phyloP scores from a whole-genome alignment of 2,797 vertebrate genomes.

The Sarcoramphus papa region DNA sequence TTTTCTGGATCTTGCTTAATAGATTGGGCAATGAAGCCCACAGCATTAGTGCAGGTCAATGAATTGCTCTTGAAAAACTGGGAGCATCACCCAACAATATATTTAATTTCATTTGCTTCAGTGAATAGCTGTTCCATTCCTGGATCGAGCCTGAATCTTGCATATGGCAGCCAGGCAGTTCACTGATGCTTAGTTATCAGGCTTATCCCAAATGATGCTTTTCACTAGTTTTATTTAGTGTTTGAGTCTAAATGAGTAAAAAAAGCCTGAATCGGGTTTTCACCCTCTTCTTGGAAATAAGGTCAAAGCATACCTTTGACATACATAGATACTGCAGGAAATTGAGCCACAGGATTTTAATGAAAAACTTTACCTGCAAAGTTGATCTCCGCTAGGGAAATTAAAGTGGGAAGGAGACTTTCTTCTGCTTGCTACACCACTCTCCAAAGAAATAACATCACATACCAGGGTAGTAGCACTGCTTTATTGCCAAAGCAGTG shows the following conservation, averaged over 20 bases:
- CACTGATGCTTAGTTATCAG: background rate
- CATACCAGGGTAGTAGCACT: background rate
- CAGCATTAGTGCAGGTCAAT: background rate
- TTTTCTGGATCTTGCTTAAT: background rate
- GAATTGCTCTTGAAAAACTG: background rate
- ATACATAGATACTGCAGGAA: background rate
- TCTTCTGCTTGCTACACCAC: background rate
- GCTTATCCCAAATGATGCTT: background rate
- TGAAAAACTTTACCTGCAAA: background rate
- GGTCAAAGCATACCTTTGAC: background rate
- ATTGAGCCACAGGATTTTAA: background rate
- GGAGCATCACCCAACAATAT: background rate
- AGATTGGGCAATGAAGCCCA: background rate
- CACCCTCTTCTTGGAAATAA: background rate
- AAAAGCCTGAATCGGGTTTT: background rate
- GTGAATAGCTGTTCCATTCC: background rate
- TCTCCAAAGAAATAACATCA: background rate
- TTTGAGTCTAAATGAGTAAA: background rate
- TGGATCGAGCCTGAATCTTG: background rate
- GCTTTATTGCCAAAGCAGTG: background rate
- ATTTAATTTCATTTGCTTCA: background rate
- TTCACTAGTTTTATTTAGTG: background rate
- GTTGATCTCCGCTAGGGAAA: background rate
- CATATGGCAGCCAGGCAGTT: background rate
- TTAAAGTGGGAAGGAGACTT: background rate